Percentiles rank a stretch among this genome's conserved stretches.
Evolutionary conservation across 1,140 invertebrate genomes (phyloP).

Genomic region (Manduca sexta): DNA sequence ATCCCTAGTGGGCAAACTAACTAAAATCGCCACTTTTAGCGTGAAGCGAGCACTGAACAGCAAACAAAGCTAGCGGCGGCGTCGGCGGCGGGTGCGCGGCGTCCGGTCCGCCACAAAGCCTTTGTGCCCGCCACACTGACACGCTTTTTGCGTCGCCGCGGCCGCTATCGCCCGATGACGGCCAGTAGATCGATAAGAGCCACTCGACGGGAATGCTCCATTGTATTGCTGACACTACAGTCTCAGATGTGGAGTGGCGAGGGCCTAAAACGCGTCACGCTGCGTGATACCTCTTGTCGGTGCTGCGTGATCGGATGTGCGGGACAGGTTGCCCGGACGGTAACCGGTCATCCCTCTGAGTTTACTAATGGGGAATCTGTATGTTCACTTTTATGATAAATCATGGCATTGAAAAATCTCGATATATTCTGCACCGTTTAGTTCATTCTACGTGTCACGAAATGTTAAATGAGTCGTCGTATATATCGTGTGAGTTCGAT

Average conservation of each 20-base stretch:
- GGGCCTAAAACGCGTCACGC: slow-evolving; percentile 48
- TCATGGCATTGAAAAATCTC: too few relatives aligned
- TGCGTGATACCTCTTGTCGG: background rate
- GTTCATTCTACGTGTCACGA: too few relatives aligned
- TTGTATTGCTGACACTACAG: slow-evolving; percentile 64
- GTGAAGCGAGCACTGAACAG: slow-evolving; percentile 47
- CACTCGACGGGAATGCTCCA: slow-evolving; percentile 61
- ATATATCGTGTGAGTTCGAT: too few relatives aligned
- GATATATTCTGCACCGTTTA: too few relatives aligned
- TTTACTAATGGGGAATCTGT: too few relatives aligned
- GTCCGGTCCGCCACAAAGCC: slow-evolving; percentile 67
- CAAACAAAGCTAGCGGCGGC: slow-evolving; percentile 55
- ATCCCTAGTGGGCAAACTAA: background rate
- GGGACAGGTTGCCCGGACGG: too few relatives aligned
- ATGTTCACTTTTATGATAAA: too few relatives aligned
- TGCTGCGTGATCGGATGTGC: background rate
- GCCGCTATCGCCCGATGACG: slow-evolving; percentile 57
- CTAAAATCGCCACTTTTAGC: slow-evolving; percentile 61
- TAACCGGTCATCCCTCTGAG: too few relatives aligned
- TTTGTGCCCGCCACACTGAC: slow-evolving; percentile 64
- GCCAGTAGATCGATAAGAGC: slow-evolving; percentile 70
- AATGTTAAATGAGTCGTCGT: too few relatives aligned
- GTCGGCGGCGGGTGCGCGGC: slow-evolving; percentile 33
- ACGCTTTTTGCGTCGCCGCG: slow-evolving; percentile 62
- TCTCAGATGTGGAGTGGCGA: slow-evolving; percentile 65